Conservation (phyloP, 2,113 vertebrate genomes). For the Pteruthius melanotis region DNA sequence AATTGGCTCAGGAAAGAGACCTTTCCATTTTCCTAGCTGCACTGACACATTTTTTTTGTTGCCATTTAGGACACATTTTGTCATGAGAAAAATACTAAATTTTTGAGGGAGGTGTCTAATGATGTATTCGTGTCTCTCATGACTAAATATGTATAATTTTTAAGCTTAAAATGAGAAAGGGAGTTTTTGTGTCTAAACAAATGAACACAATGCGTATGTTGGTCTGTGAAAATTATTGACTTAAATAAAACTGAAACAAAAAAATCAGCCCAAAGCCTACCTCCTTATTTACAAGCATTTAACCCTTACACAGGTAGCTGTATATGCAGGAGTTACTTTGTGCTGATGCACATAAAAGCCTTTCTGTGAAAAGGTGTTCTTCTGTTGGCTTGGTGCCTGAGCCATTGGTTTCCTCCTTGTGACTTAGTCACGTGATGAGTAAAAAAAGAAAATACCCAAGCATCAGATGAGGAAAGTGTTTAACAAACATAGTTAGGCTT, state of each 20-base stretch:
- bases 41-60: not conserved
- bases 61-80: rapidly evolving
- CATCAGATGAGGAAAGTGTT: not conserved
- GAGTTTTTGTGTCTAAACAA: not conserved
- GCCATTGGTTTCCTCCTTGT: not conserved
- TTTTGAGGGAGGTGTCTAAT: not conserved
- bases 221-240: not conserved
- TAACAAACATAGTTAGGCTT: not conserved
- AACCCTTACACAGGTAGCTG: not conserved
- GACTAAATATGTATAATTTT: not conserved
- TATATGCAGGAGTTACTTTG: not conserved
- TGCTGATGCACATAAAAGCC: not conserved
- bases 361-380: not conserved
- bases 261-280: not conserved
- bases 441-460: not conserved
- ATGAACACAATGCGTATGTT: not conserved
- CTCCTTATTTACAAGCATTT: not conserved
- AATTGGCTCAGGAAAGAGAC: not conserved
- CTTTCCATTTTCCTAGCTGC: not conserved
- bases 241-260: not conserved
- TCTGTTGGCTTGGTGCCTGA: not conserved
- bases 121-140: not conserved
- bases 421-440: not conserved
- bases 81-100: not conserved
- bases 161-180: not conserved